phyloP scores from a whole-genome alignment of 1,140 invertebrate species.

The Saxidomus purpurata region DNA sequence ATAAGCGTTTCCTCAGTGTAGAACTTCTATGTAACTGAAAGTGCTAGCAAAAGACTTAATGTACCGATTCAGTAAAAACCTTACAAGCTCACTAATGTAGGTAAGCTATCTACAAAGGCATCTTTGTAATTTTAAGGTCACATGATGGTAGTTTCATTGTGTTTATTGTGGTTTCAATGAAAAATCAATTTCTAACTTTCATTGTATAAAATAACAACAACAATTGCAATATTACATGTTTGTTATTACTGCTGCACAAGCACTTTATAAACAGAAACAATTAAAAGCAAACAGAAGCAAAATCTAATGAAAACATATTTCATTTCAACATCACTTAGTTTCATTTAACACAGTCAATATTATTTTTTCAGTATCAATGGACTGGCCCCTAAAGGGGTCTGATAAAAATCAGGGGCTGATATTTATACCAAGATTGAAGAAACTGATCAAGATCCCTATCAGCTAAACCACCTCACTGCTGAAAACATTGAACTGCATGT shows the following conservation, averaged over 20 bases:
- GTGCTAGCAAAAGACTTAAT: too few species aligned
- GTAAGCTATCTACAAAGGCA: too few species aligned
- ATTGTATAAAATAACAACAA: too few species aligned
- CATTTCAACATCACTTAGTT: conserved; percentile 45
- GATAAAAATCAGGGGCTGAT: conserved; percentile 2
- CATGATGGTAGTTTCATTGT: too few species aligned
- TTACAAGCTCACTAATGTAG: too few species aligned
- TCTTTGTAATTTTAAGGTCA: too few species aligned
- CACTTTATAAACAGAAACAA: conserved; percentile 22
- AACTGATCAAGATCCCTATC: conserved; percentile 18
- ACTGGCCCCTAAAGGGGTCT: conserved; percentile 8
- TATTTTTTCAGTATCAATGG: conserved; percentile 36
- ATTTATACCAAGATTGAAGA: neutral
- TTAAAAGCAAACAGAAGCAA: conserved; percentile 26
- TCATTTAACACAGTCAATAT: conserved; percentile 49
- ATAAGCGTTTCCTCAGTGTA: too few species aligned
- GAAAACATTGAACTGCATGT: conserved; percentile 17
- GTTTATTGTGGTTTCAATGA: too few species aligned
- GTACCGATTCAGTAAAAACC: too few species aligned
- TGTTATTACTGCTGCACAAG: conserved; percentile 2
- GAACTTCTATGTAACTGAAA: too few species aligned
- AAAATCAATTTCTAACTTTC: too few species aligned
- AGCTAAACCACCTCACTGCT: neutral
- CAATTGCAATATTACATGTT: conserved; percentile 19
- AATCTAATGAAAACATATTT: conserved; percentile 33